Percentiles rank a stretch among this genome's conserved stretches.
Evolutionary conservation across 1,140 invertebrate species (phyloP).

Genomic region (Drosophila subpulchrella): DNA sequence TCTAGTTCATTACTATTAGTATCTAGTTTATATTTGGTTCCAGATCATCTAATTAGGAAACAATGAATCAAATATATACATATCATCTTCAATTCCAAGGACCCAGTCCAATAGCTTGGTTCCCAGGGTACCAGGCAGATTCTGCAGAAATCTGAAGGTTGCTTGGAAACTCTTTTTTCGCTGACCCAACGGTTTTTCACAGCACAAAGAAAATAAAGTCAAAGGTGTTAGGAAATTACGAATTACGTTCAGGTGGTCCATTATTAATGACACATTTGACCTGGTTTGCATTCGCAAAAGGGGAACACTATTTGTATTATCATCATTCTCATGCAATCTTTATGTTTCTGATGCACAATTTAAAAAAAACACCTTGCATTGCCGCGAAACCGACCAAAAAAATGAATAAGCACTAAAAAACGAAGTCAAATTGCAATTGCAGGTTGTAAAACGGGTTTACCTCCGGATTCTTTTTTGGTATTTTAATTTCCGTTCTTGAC

Average conservation of each 20-base stretch:
- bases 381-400: neutral
- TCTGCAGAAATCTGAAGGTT: slow-evolving; percentile 5
- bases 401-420: slow-evolving; percentile 6
- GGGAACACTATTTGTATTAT: neutral
- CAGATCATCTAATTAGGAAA: too few species aligned
- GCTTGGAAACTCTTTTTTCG: slow-evolving; percentile 15
- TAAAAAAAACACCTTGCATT: neutral
- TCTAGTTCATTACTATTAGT: too few species aligned
- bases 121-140: slow-evolving; percentile 9
- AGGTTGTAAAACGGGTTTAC: slow-evolving; percentile 71
- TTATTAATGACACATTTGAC: neutral
- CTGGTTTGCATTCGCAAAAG: neutral
- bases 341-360: neutral
- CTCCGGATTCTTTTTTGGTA: slow-evolving; percentile 44
- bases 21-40: too few species aligned
- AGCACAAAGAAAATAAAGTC: slow-evolving; percentile 3
- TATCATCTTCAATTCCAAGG: slow-evolving; percentile 6
- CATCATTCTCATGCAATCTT: neutral
- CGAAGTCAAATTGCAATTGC: slow-evolving; percentile 45
- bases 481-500: slow-evolving; percentile 51
- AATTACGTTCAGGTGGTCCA: too few species aligned
- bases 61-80: too few species aligned
- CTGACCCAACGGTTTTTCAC: slow-evolving; percentile 23
- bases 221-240: neutral
- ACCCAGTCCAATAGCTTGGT: neutral